Percentiles rank a stretch among this genome's conserved stretches.
Evolutionary conservation across 1,140 invertebrate species (phyloP).

Genomic region (Cardiocondyla obscurior): DNA sequence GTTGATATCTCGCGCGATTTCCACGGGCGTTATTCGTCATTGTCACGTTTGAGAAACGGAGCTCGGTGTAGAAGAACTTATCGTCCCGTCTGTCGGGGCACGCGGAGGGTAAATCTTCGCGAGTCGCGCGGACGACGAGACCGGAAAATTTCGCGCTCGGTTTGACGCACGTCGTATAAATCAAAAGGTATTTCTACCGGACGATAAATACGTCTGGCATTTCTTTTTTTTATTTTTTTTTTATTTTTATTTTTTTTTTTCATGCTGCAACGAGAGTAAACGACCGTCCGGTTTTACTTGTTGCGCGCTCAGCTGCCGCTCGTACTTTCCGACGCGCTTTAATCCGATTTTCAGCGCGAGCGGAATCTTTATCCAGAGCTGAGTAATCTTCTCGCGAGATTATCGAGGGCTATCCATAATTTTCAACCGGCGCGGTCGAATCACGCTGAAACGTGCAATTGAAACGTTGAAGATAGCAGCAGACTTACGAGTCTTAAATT

Average conservation of each 20-base stretch:
- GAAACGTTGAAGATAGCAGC: too few relatives aligned
- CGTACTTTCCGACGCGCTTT: background rate
- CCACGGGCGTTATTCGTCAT: conserved; percentile 26
- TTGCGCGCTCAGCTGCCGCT: conserved; percentile 9
- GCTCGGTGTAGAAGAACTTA: conserved; percentile 38
- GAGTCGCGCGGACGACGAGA: background rate
- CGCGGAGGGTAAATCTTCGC: conserved; percentile 51
- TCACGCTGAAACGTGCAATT: background rate
- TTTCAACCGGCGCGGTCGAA: background rate
- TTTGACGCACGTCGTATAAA: conserved; percentile 43
- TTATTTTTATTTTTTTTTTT: too few relatives aligned
- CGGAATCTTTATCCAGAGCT: background rate
- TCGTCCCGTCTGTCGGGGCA: conserved; percentile 41
- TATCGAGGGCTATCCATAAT: background rate
- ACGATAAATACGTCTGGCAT: conserved; percentile 33
- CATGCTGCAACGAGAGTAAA: background rate
- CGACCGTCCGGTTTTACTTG: conserved; percentile 37
- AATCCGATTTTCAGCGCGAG: background rate
- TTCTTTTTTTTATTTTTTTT: too few relatives aligned
- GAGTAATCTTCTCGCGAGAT: background rate
- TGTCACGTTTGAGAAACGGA: conserved; percentile 44
- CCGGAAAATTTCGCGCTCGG: conserved; percentile 7
- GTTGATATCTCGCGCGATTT: conserved; percentile 47
- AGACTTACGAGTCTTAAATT: too few relatives aligned
- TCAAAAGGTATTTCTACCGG: conserved; percentile 18